Base-by-base conservation (phyloP, 2,888 invertebrate species). In the Stegana nigrithorax region DNA sequence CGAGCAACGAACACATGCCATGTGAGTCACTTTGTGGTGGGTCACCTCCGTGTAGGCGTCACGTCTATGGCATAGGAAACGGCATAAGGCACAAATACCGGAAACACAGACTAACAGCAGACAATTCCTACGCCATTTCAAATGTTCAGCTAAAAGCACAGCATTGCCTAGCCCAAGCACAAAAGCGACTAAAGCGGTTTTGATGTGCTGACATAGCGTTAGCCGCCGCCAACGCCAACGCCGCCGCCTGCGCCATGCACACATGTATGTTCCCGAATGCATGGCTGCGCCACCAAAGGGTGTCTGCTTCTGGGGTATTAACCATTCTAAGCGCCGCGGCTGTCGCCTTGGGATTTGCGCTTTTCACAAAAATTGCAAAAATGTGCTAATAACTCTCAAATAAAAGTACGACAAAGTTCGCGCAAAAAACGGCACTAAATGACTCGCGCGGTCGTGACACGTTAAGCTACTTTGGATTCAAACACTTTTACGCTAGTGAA, bases 321-420 rank as follows among this genome's bases (percentile, higher is more conserved):
- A n/a, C n/a, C n/a, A n/a, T n/a, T n/a, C n/a, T n/a, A n/a, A n/a
- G 4, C n/a, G 36, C 1, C n/a, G 36, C 5, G 2, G 36, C 21
- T 23, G 47, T n/a, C 47, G 47, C 47, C 47, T 47, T 21, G n/a
- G 47, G 47, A 47, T 23, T 47, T 47, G 21, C 47, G 47, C 47
- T 47, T 47, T 47, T 47, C 29, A 51, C 32, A 25, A 62, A 66
- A 65, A 67, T 62, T 61, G 45, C 29, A 63, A 67, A 67, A 71
- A 69, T 67, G 68, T 65, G 67, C 72, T 71, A 68, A 72, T 71
- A 72, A 69, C 69, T 70, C 67, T 66, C 58, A 67, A 70, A 67
- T 70, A 70, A 70, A 71, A 68, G 70, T 63, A 51, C 60, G 62
- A n/a, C n/a, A n/a, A n/a, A 42, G 14, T 47, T 32, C n/a, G 10